These are phyloP conservation scores for Strix uralensis DNA, from an alignment of 2,113 vertebrate species.

Conservation along the genomic window DNA sequence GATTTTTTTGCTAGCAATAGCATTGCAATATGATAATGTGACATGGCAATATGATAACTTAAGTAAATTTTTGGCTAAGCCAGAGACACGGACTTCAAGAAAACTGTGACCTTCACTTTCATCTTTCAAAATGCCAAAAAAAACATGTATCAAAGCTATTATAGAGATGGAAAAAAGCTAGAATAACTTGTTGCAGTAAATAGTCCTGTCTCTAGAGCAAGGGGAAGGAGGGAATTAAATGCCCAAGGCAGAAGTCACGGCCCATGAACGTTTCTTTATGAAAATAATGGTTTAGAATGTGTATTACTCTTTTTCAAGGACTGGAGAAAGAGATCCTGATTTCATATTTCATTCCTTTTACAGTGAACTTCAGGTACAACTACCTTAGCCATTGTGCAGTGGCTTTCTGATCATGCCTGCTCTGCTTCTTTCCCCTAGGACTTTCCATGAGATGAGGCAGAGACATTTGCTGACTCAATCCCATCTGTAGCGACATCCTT, in stretches of 20 bases:
- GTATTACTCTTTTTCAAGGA: not conserved
- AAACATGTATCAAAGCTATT: not conserved
- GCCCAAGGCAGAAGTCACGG: not conserved
- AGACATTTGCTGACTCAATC: not conserved
- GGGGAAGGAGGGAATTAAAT: not conserved
- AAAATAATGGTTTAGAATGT: not conserved
- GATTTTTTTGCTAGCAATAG: not conserved
- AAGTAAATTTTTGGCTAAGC: not conserved
- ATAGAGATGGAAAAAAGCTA: not conserved
- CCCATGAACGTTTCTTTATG: not conserved
- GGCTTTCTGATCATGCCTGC: not conserved
- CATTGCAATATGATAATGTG: not conserved
- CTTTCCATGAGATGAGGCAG: not conserved
- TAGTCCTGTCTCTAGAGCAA: not conserved
- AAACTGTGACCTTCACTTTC: not conserved
- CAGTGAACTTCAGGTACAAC: not conserved
- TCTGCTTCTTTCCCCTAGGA: not conserved
- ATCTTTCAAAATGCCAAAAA: not conserved
- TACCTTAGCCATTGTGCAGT: not conserved
- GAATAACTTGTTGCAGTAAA: not conserved
- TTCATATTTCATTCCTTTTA: not conserved
- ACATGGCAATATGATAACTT: not conserved
- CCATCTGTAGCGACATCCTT: not conserved
- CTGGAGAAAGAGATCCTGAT: not conserved
- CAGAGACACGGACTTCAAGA: not conserved